Base-by-base conservation (phyloP, 2,888 invertebrate genomes). In the Spisula solida region DNA sequence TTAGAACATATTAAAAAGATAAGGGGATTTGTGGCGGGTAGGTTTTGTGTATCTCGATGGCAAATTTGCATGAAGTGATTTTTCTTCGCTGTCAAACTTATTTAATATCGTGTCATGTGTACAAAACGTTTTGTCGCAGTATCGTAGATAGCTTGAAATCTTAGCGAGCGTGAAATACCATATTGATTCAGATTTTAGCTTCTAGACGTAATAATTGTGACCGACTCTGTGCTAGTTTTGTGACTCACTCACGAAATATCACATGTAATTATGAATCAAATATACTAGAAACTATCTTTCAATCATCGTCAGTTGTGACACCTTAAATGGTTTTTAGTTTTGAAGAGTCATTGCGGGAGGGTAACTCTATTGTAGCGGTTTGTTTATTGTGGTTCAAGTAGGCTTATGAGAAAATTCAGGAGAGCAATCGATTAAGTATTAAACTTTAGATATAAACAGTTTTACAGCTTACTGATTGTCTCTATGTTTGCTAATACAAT, bases 291-390 rank as follows among this genome's bases (percentile, higher is more conserved):
- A 34, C 31, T 75, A 34, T 75, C 34, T 31, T 75, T 31, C 80
- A 25, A 80, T 80, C 55, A 80, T 85, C 79, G 55, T 85, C 80
- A 47, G 31, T 14, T 80, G 47, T 29, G 12, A 80, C 60, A 79
- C 80, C 25, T 85, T 85, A 80, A 80, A n/a, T 56, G 79, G 85
- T 80, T 85, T 85, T 80, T 80, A 85, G 80, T 85, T 60, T 60
- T 47, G 47, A 78, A 85, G 85, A 85, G 79, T 55, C 80, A 80
- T 80, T 60, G 56, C 85, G 79, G 51, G 85, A 56, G 80, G 80
- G 80, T 85, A n/a, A 80, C 80, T 85, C 85, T 60, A 80, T 85
- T 85, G 85, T 80, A 34, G 79, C 10, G n/a, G 47, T 29, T 56
- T 51, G 70, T 85, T 85, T 80, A 85, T 85, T 60, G 85, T 51